A percentile compares a stretch with the other conserved stretches of the same genome.
Evolutionary conservation across 2,797 vertebrate species (phyloP).

Genomic region (Falco rusticolus): DNA sequence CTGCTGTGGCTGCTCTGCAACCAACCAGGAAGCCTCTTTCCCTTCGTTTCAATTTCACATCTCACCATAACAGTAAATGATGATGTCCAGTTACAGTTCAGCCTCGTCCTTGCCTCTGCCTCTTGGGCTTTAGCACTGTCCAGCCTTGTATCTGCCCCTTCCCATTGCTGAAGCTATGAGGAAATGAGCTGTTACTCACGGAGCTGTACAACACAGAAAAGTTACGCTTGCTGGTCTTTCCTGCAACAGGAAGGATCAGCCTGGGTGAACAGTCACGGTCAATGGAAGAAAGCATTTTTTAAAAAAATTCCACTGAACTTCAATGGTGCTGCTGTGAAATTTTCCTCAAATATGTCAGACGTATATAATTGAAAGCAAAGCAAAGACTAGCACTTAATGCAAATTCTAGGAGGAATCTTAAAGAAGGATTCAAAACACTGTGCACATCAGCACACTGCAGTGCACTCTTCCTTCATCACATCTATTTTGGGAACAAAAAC

Average conservation of each 20-base stretch:
- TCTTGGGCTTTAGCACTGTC: background rate
- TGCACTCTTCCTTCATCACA: background rate
- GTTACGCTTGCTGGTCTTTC: background rate
- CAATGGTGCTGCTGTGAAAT: background rate
- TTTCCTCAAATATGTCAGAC: background rate
- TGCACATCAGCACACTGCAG: background rate
- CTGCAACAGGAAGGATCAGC: background rate
- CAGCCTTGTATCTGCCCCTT: background rate
- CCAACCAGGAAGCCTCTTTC: background rate
- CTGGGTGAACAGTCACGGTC: no score
- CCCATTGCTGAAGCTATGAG: background rate
- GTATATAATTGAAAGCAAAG: background rate
- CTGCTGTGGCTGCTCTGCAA: background rate
- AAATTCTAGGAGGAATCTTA: background rate
- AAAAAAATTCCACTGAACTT: background rate
- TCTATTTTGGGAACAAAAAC: background rate
- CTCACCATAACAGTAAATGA: background rate
- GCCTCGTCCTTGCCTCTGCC: fast-evolving
- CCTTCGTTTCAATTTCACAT: background rate
- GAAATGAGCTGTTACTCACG: background rate
- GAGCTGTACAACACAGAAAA: background rate
- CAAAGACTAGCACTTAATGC: background rate
- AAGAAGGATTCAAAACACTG: background rate
- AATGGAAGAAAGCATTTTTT: background rate
- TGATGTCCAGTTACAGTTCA: background rate